Evolutionary conservation across 2,888 invertebrate species (phyloP).

Genomic region (Latrodectus elegans): DNA sequence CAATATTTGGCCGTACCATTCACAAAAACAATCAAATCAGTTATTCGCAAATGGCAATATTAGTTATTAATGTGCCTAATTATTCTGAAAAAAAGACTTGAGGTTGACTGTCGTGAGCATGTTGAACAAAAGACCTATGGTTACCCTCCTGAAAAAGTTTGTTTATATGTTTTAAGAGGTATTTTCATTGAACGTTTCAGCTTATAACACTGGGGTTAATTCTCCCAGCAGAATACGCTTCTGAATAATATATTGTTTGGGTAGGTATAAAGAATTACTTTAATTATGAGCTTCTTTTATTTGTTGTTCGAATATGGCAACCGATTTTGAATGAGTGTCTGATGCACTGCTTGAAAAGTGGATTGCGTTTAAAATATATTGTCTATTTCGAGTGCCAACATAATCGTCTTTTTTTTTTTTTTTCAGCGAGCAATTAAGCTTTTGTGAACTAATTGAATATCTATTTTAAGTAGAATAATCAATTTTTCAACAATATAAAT

Average conservation of each 20-base stretch:
- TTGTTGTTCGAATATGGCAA: background rate
- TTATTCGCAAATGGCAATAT: slow-evolving; percentile 14
- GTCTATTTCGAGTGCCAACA: too few species aligned
- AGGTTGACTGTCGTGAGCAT: background rate
- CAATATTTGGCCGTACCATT: slow-evolving; percentile 34
- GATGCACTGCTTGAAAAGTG: too few species aligned
- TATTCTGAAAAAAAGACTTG: slow-evolving; percentile 4
- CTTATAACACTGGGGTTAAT: background rate
- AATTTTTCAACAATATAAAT: too few species aligned
- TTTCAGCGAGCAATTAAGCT: too few species aligned
- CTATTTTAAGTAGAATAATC: too few species aligned
- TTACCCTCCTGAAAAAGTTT: background rate
- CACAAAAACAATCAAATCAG: slow-evolving; percentile 40
- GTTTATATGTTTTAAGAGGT: background rate
- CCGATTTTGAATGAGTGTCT: too few species aligned
- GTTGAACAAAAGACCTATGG: background rate
- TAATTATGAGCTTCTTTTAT: background rate
- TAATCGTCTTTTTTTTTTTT: too few species aligned
- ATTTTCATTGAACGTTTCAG: background rate
- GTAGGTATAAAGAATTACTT: background rate
- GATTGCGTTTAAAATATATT: too few species aligned
- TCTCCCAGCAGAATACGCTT: background rate
- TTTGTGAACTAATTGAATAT: too few species aligned
- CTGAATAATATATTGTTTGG: background rate
- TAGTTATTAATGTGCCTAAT: slow-evolving; percentile 53